Percentiles rank a stretch among this genome's conserved stretches.
Evolutionary conservation across 2,113 vertebrate genomes (phyloP).

Genomic region (Amblyornis subalaris): DNA sequence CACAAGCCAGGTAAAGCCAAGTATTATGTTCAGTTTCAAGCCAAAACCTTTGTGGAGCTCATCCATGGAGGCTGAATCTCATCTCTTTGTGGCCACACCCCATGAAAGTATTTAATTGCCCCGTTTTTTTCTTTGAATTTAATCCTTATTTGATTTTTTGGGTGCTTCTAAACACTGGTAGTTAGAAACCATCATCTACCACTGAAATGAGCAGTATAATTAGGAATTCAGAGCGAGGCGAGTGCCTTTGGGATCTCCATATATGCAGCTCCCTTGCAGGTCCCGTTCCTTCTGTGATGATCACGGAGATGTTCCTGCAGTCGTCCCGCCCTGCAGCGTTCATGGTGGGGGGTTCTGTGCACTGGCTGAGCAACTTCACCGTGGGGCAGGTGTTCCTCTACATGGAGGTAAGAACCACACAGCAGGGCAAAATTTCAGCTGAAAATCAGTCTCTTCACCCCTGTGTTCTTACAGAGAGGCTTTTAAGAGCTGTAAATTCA

Average conservation of each 20-base stretch:
- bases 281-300: constrained; percentile 84
- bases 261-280: constrained; percentile 62
- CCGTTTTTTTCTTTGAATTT: not conserved
- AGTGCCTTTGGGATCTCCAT: not conserved
- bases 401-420: constrained; percentile 76
- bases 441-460: not conserved
- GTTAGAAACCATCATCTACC: not conserved
- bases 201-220: not conserved
- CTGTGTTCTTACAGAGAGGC: not conserved
- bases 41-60: not conserved
- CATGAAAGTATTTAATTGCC: not conserved
- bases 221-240: not conserved
- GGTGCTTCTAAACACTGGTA: not conserved
- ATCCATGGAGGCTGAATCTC: not conserved
- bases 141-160: not conserved
- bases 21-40: fast-evolving
- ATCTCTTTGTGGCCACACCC: not conserved
- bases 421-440: not conserved
- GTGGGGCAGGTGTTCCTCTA: constrained; percentile 91
- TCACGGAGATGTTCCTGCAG: constrained; percentile 93
- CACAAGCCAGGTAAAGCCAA: not conserved
- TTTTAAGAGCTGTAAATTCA: fast-evolving
- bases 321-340: constrained; percentile 87
- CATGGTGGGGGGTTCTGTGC: constrained; percentile 90
- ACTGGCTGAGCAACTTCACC: constrained; percentile 91